A percentile compares a stretch with the other conserved stretches of the same genome.
These are phyloP conservation scores for Trichopria drosophilae DNA, from an alignment of 2,888 invertebrate genomes.

Conservation along the genomic window DNA sequence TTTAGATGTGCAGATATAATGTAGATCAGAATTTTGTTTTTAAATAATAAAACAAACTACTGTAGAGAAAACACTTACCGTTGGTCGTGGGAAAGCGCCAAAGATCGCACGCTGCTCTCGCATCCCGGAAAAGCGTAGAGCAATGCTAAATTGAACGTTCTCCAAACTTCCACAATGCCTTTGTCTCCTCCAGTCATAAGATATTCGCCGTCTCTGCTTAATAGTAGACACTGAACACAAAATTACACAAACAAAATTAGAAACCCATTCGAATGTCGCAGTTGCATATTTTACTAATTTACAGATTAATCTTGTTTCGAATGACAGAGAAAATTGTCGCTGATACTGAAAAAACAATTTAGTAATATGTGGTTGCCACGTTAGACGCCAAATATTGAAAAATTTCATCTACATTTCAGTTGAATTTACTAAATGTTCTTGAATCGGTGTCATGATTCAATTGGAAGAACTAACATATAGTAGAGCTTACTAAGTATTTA, in stretches of 20 bases:
- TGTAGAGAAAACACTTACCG: constrained; percentile 69
- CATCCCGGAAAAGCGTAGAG: constrained; percentile 98
- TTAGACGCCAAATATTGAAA: too few species aligned
- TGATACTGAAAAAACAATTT: too few species aligned
- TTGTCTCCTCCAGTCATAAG: constrained; percentile 96
- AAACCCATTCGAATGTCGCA: not conserved
- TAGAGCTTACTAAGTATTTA: too few species aligned
- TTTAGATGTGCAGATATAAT: too few species aligned
- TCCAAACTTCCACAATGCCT: constrained; percentile 97
- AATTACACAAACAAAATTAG: not conserved
- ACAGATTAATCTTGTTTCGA: too few species aligned
- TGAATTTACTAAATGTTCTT: too few species aligned
- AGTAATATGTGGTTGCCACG: too few species aligned
- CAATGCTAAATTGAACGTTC: constrained; percentile 94
- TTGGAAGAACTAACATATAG: too few species aligned
- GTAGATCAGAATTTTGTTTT: not conserved
- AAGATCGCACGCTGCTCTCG: constrained; percentile 90
- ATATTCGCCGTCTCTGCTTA: constrained; percentile 98
- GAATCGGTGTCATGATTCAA: too few species aligned
- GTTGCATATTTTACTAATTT: too few species aligned
- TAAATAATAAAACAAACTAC: not conserved
- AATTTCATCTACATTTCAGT: too few species aligned
- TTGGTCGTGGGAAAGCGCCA: constrained; percentile 97
- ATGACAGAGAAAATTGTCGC: too few species aligned
- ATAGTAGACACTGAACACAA: constrained; percentile 75